phyloP scores from a whole-genome alignment of 2,113 vertebrate genomes.

The Candoia aspera region DNA sequence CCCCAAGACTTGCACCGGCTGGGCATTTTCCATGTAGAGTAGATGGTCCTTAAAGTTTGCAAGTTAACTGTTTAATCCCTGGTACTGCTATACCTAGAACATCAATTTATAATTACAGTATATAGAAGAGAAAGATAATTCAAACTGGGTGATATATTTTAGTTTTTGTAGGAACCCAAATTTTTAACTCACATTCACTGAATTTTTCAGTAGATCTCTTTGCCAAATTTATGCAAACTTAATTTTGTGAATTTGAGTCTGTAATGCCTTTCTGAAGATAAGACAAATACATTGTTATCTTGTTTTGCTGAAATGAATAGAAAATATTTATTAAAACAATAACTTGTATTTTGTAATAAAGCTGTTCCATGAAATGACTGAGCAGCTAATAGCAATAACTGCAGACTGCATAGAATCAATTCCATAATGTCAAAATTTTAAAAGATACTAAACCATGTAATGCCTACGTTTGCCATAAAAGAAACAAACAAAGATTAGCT shows the following conservation, averaged over 20 bases:
- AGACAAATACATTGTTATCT: neutral
- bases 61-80: too few relatives aligned
- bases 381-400: neutral
- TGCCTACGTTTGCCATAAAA: too few relatives aligned
- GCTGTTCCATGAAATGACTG: neutral
- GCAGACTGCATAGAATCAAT: neutral
- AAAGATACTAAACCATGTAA: neutral
- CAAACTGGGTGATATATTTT: neutral
- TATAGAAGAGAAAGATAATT: neutral
- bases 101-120: too few relatives aligned
- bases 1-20: too few relatives aligned
- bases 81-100: too few relatives aligned
- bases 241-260: neutral
- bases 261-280: neutral
- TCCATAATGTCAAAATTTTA: neutral
- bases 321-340: neutral
- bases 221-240: neutral
- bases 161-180: neutral
- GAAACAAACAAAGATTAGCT: fast-evolving
- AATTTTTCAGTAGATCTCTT: neutral
- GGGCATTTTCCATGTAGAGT: too few relatives aligned
- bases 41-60: too few relatives aligned
- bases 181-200: neutral
- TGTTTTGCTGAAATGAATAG: neutral
- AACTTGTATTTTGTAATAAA: neutral